A percentile compares a stretch with the other conserved stretches of the same genome.
These are phyloP conservation scores for Clivina fossor DNA, from an alignment of 2,888 invertebrate species.

Conservation along the genomic window DNA sequence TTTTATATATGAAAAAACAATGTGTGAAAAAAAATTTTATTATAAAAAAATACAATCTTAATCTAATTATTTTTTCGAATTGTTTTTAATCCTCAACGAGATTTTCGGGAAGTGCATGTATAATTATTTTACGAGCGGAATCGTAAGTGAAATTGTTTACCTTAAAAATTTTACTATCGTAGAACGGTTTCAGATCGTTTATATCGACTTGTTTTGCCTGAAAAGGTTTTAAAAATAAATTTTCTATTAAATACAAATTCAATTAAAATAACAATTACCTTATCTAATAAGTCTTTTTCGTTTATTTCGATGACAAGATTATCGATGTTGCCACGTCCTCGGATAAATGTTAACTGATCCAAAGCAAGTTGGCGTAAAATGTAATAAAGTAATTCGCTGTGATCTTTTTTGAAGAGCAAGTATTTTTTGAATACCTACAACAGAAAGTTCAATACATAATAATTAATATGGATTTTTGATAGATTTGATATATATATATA, in stretches of 20 bases:
- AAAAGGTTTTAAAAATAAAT: conserved; percentile 51
- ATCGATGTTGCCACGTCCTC: conserved; percentile 63
- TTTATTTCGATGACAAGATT: conserved; percentile 74
- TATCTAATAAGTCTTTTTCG: conserved; percentile 79
- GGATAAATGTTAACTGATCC: conserved; percentile 86
- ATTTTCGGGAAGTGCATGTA: conserved; percentile 74
- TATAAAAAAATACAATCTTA: neutral
- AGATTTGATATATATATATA: no score
- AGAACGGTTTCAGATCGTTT: conserved; percentile 85
- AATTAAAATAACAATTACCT: conserved; percentile 42
- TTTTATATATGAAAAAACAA: conserved; percentile 7
- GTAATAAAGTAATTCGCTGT: conserved; percentile 93
- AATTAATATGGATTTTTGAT: neutral
- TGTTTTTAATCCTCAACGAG: conserved; percentile 44
- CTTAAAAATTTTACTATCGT: conserved; percentile 86
- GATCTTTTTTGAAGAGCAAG: conserved; percentile 90
- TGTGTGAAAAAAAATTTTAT: conserved; percentile 8
- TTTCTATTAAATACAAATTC: conserved; percentile 24
- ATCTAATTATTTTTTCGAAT: conserved; percentile 2
- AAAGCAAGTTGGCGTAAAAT: conserved; percentile 89
- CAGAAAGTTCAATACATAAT: conserved; percentile 35
- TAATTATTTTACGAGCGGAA: conserved; percentile 76
- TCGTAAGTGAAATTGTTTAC: conserved; percentile 88
- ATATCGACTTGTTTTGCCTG: conserved; percentile 92
- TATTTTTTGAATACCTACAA: conserved; percentile 90